Evolutionary conservation across 2,888 invertebrate species (phyloP), one percentile per base, ranked within the genome.

Genomic region (Physocephala rufipes): DNA sequence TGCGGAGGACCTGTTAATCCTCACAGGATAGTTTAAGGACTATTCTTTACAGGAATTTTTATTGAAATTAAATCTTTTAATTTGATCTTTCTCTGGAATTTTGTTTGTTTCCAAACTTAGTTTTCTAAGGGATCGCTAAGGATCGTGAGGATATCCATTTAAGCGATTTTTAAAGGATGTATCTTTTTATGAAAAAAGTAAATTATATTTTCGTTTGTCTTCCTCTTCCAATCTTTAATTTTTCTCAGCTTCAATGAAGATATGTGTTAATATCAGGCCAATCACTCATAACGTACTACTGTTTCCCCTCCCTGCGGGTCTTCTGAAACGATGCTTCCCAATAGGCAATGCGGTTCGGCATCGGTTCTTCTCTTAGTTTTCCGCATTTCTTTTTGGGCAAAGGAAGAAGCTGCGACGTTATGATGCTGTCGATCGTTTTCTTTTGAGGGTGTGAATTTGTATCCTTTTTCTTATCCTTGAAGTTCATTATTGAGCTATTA

Each of bases 401-500:
- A 30, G 61, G 28, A 3, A 15, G 5, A 36, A 12, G 12, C 28
- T 16, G 47, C 15, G 53, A 24, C 12, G 28, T 21, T n/a, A n/a
- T n/a, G n/a, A n/a, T n/a, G n/a, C n/a, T n/a, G n/a, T 68, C 63
- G 47, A 49, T 62, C 51, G 68, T 68, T 68, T 61, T 43, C 58
- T 47, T 72, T 80, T 79, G 81, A 81, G 82, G 82, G 82, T 82
- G 82, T 82, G 82, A 82, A 82, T 80, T 81, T 78, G 77, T 79
- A 81, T 76, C 77, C 76, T 76, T 77, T 74, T 76, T 80, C 82
- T 81, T 81, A 81, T 82, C 81, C 80, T 80, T 80, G 82, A 79
- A 80, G 73, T 75, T 71, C 63, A 65, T 71, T 73, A 71, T 71
- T 71, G 59, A 70, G 72, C 65, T 71, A 68, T 71, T 66, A 43